A percentile compares a stretch with the other conserved stretches of the same genome.
Evolutionary conservation across 2,888 invertebrate genomes (phyloP).

Genomic region (Melinaea marsaeus): DNA sequence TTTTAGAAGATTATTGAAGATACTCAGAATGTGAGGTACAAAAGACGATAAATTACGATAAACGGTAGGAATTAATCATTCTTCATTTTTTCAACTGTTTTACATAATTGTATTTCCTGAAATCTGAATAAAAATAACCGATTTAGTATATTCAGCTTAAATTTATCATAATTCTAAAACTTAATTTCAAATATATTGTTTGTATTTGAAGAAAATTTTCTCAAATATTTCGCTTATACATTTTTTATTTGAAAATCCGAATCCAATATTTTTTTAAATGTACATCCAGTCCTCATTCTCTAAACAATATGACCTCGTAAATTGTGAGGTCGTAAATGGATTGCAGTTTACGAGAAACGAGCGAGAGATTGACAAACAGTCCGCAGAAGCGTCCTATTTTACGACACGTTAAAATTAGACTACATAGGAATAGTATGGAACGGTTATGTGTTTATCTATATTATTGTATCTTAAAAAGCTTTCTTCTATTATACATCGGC

Average conservation of each 20-base stretch:
- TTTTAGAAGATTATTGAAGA: too few relatives aligned
- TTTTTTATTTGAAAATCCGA: neutral
- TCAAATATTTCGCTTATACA: neutral
- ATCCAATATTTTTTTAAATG: neutral
- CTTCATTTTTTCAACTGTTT: too few relatives aligned
- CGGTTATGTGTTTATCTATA: too few relatives aligned
- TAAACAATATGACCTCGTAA: slow-evolving; percentile 49
- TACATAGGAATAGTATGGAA: neutral
- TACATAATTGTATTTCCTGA: too few relatives aligned
- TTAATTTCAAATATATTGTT: too few relatives aligned
- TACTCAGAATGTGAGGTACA: neutral
- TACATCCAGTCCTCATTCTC: neutral
- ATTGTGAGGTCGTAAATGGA: slow-evolving; percentile 47
- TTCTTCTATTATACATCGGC: too few relatives aligned
- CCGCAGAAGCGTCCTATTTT: neutral
- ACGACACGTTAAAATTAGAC: neutral
- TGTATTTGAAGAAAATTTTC: neutral
- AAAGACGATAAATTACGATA: too few relatives aligned
- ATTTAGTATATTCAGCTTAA: too few relatives aligned
- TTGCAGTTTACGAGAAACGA: slow-evolving; percentile 45
- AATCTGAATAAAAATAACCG: too few relatives aligned
- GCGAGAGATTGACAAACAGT: slow-evolving; percentile 39
- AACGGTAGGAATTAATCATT: too few relatives aligned
- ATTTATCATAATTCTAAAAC: too few relatives aligned
- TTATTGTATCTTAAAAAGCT: too few relatives aligned